A percentile compares a stretch with the other conserved stretches of the same genome.
These are phyloP conservation scores for Nipponacmea schrenckii DNA, from an alignment of 2,888 invertebrate species.

Conservation along the genomic window DNA sequence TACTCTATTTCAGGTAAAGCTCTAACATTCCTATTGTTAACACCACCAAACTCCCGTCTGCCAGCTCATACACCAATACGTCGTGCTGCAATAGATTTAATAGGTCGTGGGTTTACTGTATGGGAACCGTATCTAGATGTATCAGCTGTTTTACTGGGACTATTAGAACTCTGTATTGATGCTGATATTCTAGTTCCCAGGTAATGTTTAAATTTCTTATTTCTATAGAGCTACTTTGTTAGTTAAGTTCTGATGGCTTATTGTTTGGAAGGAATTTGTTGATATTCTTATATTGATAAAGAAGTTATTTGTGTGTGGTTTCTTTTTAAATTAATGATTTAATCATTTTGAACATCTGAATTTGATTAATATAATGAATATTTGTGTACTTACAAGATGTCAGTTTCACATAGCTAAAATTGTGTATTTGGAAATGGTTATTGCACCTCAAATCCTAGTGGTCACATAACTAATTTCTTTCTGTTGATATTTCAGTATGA, in stretches of 20 bases:
- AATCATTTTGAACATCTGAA: no score
- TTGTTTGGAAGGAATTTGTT: no score
- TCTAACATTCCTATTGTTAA: slow-evolving; percentile 88
- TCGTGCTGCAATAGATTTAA: slow-evolving; percentile 94
- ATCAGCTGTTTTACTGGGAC: slow-evolving; percentile 84
- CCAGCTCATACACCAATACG: slow-evolving; percentile 86
- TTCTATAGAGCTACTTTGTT: no score
- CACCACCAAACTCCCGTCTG: slow-evolving; percentile 82
- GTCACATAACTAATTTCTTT: neutral
- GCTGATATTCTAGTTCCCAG: slow-evolving; percentile 65
- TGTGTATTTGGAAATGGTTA: no score
- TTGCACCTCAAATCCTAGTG: no score
- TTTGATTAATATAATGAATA: no score
- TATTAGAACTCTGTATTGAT: slow-evolving; percentile 74
- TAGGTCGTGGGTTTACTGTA: slow-evolving; percentile 96
- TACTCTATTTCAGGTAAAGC: slow-evolving; percentile 76
- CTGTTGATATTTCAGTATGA: slow-evolving; percentile 74
- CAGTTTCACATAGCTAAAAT: no score
- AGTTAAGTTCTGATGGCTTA: no score
- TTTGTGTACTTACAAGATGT: no score
- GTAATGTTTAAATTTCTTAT: slow-evolving; percentile 40
- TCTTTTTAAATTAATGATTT: no score
- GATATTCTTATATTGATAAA: no score
- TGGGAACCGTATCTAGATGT: slow-evolving; percentile 99
- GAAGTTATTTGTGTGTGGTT: no score